A percentile compares a stretch with the other conserved stretches of the same genome.
phyloP scores from a whole-genome alignment of 2,888 invertebrate species.

The Alsophila aescularia region DNA sequence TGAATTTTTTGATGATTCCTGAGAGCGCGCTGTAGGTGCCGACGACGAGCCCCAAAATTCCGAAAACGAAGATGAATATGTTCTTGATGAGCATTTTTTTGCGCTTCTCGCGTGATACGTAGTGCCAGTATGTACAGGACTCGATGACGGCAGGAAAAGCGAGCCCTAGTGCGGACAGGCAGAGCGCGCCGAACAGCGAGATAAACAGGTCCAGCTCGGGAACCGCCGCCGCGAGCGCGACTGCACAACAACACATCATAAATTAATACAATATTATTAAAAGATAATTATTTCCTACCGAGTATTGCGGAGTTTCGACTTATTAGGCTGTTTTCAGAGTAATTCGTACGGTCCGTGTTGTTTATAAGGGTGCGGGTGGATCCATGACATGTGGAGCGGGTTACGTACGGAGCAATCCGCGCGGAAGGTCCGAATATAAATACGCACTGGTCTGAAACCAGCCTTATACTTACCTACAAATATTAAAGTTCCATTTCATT shows the following conservation, averaged over 20 bases:
- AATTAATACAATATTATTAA: neutral
- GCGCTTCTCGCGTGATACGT: constrained; percentile 81
- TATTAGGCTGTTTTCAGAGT: too few species aligned
- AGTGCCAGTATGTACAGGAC: constrained; percentile 91
- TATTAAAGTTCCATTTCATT: too few species aligned
- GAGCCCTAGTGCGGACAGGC: constrained; percentile 93
- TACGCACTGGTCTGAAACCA: too few species aligned
- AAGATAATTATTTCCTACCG: neutral
- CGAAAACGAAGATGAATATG: constrained; percentile 86
- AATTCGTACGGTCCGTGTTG: too few species aligned
- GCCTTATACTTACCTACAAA: too few species aligned
- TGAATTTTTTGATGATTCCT: constrained; percentile 86
- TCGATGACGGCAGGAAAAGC: constrained; percentile 96
- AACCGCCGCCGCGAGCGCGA: constrained; percentile 92
- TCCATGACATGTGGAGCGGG: too few species aligned
- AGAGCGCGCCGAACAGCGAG: constrained; percentile 94
- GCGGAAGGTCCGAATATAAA: too few species aligned
- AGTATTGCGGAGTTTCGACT: too few species aligned
- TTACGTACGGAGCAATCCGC: too few species aligned
- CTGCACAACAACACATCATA: constrained; percentile 75
- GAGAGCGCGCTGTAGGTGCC: constrained; percentile 89
- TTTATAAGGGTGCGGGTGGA: too few species aligned
- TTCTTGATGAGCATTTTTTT: constrained; percentile 86
- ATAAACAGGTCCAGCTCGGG: constrained; percentile 93
- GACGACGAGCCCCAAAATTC: constrained; percentile 87